Conservation (phyloP, 2,113 vertebrate genomes). For the Embiotoca jacksoni region DNA sequence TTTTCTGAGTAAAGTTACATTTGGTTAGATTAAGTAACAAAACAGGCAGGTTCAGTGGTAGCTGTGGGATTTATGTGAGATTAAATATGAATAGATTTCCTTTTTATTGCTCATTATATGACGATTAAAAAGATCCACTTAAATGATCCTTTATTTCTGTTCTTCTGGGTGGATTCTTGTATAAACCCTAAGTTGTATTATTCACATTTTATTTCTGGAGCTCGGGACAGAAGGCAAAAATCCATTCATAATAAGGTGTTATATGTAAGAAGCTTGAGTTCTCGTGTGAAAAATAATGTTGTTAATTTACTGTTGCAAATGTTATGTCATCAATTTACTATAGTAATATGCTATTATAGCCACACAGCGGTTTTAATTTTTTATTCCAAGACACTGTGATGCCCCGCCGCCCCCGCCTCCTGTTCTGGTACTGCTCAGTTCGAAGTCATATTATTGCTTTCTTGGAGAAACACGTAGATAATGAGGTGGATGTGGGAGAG, state of each 20-base stretch:
- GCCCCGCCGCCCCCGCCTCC: slow-evolving; percentile 22
- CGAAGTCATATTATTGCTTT: slow-evolving; percentile 47
- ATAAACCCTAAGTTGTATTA: neutral
- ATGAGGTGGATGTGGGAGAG: slow-evolving; percentile 44
- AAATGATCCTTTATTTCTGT: neutral
- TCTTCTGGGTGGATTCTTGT: neutral
- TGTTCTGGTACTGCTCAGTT: slow-evolving; percentile 10
- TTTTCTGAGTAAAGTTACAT: too few relatives aligned
- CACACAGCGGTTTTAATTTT: neutral
- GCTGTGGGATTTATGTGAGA: too few relatives aligned
- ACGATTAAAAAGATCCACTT: neutral
- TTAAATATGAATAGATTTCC: too few relatives aligned
- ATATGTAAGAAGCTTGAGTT: too few relatives aligned
- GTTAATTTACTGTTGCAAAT: neutral
- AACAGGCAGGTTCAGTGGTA: too few relatives aligned
- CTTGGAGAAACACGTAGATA: slow-evolving; percentile 23
- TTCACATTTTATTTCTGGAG: neutral
- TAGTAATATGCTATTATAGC: neutral
- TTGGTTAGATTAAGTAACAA: too few relatives aligned
- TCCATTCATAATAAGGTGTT: too few relatives aligned
- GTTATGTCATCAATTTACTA: neutral
- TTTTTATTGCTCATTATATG: neutral
- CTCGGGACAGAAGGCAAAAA: neutral
- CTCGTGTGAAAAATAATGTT: neutral
- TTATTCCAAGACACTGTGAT: neutral